phyloP scores from a whole-genome alignment of 2,888 invertebrate species.

The Yponomeuta malinellus region DNA sequence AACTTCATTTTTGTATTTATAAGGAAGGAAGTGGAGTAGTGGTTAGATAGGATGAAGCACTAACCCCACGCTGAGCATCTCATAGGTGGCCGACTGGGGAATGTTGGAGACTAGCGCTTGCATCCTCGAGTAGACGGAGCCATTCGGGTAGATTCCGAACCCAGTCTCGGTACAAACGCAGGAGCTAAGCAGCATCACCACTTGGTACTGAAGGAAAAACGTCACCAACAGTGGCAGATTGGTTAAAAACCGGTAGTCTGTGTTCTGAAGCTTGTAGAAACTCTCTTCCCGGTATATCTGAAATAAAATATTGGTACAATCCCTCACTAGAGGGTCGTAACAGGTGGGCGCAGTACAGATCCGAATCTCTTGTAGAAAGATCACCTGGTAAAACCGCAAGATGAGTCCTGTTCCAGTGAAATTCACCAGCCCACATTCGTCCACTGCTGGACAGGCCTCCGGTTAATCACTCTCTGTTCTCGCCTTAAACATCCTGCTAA shows the following conservation, averaged over 20 bases:
- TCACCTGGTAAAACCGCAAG: too few species aligned
- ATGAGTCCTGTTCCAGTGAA: too few species aligned
- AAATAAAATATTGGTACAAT: not conserved
- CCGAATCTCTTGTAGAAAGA: too few species aligned
- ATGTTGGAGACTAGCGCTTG: slow-evolving; percentile 80
- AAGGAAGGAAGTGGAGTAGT: not conserved
- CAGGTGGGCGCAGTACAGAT: too few species aligned
- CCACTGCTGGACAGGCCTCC: too few species aligned
- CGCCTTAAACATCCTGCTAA: too few species aligned
- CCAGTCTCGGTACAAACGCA: slow-evolving; percentile 88
- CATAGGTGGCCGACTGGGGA: slow-evolving; percentile 80
- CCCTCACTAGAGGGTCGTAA: not conserved
- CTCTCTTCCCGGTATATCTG: slow-evolving; percentile 82
- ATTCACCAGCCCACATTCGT: too few species aligned
- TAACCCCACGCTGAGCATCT: slow-evolving; percentile 35
- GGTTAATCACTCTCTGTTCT: too few species aligned
- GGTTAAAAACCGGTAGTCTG: slow-evolving; percentile 83
- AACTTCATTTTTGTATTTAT: too few species aligned
- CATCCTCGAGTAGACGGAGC: slow-evolving; percentile 31
- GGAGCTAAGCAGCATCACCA: slow-evolving; percentile 86
- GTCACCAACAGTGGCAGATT: slow-evolving; percentile 85
- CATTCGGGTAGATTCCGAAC: slow-evolving; percentile 87
- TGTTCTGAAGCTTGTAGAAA: slow-evolving; percentile 77
- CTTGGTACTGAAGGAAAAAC: slow-evolving; percentile 85
- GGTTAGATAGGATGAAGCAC: not conserved